phyloP scores from a whole-genome alignment of 92 coral and sea anemone species.

The Phenganax stokvisi region DNA sequence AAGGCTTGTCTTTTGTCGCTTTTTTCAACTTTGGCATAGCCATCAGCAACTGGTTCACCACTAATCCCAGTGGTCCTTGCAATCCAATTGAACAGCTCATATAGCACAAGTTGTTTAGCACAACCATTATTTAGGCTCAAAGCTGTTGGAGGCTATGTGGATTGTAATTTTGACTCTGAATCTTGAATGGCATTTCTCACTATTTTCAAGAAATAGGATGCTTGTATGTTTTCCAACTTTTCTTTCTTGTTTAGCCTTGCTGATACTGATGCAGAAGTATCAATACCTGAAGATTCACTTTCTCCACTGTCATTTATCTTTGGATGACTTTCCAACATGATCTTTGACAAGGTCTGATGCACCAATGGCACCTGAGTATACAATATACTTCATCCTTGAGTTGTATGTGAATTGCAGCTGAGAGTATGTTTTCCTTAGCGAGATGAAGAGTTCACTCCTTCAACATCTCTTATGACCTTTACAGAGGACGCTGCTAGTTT shows the following conservation, averaged over 20 bases:
- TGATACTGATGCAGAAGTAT: background rate
- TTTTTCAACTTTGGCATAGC: conserved; percentile 23
- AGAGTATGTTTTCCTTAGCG: background rate
- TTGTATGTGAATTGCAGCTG: conserved; percentile 4
- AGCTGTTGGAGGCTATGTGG: conserved; percentile 28
- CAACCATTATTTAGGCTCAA: conserved; percentile 23
- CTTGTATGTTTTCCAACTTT: conserved; percentile 13
- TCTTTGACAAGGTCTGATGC: background rate
- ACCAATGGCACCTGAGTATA: conserved; percentile 27
- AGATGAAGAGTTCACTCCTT: background rate
- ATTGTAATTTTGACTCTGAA: background rate
- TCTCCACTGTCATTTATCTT: background rate
- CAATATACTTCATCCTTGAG: conserved; percentile 12
- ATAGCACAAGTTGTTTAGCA: conserved; percentile 26
- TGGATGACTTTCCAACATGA: conserved; percentile 6
- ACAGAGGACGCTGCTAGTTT: conserved; percentile 1
- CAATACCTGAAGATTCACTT: conserved; percentile 3
- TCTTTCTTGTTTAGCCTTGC: background rate
- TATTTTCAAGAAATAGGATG: conserved; percentile 18
- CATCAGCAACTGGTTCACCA: conserved; percentile 23
- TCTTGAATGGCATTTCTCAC: conserved; percentile 25
- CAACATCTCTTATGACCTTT: background rate
- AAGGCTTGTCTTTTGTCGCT: conserved; percentile 14
- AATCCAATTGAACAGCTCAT: conserved; percentile 31
- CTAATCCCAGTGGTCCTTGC: conserved; percentile 26